Percentiles rank a stretch among this genome's conserved stretches.
Conservation (phyloP, 2,888 invertebrate genomes). For the Leptopilina myrica region DNA sequence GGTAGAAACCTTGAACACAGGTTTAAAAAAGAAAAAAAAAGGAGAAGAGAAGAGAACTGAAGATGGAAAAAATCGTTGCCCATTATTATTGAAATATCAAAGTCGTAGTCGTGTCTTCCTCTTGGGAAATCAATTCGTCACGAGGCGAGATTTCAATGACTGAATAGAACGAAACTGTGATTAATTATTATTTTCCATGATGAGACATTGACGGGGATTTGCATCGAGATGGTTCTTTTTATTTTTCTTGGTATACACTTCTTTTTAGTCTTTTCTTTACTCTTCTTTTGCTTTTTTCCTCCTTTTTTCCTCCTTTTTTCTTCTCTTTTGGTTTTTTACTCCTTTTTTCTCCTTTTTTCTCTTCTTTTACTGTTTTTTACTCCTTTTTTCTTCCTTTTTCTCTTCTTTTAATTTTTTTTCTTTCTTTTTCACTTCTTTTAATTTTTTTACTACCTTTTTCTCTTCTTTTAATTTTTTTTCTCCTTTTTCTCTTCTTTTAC, state of each 20-base stretch:
- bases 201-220: conserved; percentile 13
- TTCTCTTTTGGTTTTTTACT: background rate
- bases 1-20: background rate
- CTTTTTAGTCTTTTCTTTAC: too few relatives aligned
- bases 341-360: background rate
- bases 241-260: background rate
- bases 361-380: background rate
- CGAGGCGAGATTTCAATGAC: conserved; percentile 31
- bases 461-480: too few relatives aligned
- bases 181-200: conserved; percentile 31
- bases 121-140: conserved; percentile 32
- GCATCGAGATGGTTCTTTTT: background rate
- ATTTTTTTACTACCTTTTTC: too few relatives aligned
- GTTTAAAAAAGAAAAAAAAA: background rate
- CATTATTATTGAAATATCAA: conserved; percentile 34
- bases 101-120: conserved; percentile 4
- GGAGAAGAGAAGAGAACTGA: too few relatives aligned
- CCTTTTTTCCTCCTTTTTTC: background rate
- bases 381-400: background rate
- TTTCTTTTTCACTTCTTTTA: too few relatives aligned
- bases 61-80: background rate
- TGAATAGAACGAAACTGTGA: conserved; percentile 28
- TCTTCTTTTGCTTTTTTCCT: background rate
- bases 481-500: background rate
- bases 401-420: too few relatives aligned